Conservation (phyloP, 2,113 vertebrate genomes). For the Lepidothrix coronata region DNA sequence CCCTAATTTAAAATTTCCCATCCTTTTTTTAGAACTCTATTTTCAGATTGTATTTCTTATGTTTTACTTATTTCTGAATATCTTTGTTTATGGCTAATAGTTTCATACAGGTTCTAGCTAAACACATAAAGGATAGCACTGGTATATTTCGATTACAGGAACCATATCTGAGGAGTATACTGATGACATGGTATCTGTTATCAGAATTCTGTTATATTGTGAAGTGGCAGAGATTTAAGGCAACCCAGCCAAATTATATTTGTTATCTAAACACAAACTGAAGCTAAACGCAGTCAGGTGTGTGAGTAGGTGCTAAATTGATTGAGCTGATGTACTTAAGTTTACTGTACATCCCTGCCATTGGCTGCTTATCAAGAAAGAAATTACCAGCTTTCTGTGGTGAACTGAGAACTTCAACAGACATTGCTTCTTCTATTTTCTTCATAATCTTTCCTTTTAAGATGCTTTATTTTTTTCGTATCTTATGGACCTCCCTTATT, state of each 20-base stretch:
- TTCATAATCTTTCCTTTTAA: background rate
- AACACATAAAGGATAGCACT: background rate
- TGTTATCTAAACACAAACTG: background rate
- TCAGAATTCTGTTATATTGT: background rate
- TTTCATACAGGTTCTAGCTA: background rate
- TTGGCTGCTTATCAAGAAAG: background rate
- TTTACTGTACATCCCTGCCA: background rate
- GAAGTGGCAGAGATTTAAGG: background rate
- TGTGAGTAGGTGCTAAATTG: background rate
- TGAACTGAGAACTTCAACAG: background rate
- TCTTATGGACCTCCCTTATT: background rate
- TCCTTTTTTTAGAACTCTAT: background rate
- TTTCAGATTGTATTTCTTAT: background rate
- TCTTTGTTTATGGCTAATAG: background rate
- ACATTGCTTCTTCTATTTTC: background rate
- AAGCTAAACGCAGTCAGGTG: background rate
- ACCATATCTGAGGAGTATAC: background rate
- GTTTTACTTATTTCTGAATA: background rate
- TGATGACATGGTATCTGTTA: background rate
- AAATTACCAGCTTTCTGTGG: background rate
- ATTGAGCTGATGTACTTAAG: background rate
- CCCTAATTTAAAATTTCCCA: background rate
- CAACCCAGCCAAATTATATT: background rate
- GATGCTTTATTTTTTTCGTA: background rate
- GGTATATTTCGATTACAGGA: background rate